Conservation (phyloP, 1,140 invertebrate species). For the Portunus trituberculatus region DNA sequence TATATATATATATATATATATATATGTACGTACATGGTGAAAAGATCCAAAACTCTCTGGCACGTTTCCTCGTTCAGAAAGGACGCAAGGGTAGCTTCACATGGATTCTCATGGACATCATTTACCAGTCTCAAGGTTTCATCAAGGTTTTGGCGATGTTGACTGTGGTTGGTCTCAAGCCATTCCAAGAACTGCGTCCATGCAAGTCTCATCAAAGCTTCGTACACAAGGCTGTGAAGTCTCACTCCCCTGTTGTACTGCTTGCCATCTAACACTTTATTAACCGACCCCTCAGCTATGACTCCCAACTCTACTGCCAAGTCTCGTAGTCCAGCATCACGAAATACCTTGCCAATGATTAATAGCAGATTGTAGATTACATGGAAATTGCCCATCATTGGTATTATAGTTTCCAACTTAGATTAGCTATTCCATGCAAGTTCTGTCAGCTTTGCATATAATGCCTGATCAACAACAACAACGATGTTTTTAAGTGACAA, state of each 20-base stretch:
- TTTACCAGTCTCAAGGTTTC: neutral
- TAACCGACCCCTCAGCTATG: slow-evolving; percentile 74
- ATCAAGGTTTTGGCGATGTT: neutral
- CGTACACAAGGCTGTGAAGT: slow-evolving; percentile 75
- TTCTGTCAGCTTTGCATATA: slow-evolving; percentile 25
- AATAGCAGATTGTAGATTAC: slow-evolving; percentile 72
- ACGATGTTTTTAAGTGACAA: neutral
- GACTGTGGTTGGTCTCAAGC: neutral
- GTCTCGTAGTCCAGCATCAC: slow-evolving; percentile 74
- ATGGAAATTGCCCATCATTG: slow-evolving; percentile 77
- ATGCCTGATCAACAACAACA: slow-evolving; percentile 43
- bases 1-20: too few species aligned
- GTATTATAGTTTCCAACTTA: slow-evolving; percentile 51
- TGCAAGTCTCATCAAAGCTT: slow-evolving; percentile 69
- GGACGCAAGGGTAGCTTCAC: neutral
- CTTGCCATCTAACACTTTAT: slow-evolving; percentile 74
- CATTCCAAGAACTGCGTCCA: slow-evolving; percentile 64
- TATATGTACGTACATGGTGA: neutral
- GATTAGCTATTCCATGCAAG: slow-evolving; percentile 35
- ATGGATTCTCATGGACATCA: neutral
- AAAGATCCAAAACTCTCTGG: slow-evolving; percentile 30
- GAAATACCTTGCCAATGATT: slow-evolving; percentile 75
- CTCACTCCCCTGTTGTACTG: slow-evolving; percentile 77
- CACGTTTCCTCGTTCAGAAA: slow-evolving; percentile 35
- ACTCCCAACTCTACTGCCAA: slow-evolving; percentile 76